Percentiles rank a stretch among this genome's conserved stretches.
Evolutionary conservation across 2,797 vertebrate genomes (phyloP).

Genomic region (Hippoglossus hippoglossus): DNA sequence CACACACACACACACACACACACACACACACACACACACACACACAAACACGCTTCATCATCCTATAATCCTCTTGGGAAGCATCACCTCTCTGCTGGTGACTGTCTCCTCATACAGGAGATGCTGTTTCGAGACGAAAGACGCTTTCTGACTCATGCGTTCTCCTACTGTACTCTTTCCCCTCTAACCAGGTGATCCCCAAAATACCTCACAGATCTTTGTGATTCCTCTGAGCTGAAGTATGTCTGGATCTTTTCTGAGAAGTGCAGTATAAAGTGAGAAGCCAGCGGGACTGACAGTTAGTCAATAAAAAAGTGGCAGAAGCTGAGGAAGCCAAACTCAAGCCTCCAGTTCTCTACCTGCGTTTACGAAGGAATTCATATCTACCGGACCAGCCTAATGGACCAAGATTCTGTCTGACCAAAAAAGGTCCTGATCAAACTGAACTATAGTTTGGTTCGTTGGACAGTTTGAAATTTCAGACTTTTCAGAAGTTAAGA

Average conservation of each 20-base stretch:
- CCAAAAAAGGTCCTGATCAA: too few relatives aligned
- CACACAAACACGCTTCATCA: not conserved
- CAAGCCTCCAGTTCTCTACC: conserved; percentile 39
- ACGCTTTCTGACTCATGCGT: conserved; percentile 38
- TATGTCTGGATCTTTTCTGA: conserved; percentile 37
- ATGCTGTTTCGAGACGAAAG: conserved; percentile 42
- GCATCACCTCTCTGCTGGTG: conserved; percentile 31
- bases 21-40: too few relatives aligned
- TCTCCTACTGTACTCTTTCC: conserved; percentile 37
- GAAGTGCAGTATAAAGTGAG: conserved; percentile 29
- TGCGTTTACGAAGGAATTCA: conserved; percentile 18
- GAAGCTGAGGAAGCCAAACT: conserved; percentile 32
- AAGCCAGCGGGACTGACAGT: not conserved
- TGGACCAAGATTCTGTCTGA: too few relatives aligned
- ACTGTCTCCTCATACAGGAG: conserved; percentile 35
- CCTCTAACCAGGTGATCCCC: conserved; percentile 39
- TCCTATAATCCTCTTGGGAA: not conserved
- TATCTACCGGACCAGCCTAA: too few relatives aligned
- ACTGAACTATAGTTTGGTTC: too few relatives aligned
- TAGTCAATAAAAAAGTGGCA: conserved; percentile 42
- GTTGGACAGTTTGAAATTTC: too few relatives aligned
- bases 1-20: too few relatives aligned
- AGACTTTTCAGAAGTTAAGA: too few relatives aligned
- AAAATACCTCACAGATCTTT: conserved; percentile 55
- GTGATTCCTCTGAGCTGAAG: conserved; percentile 24